These are phyloP conservation scores for Oithona nana DNA, from an alignment of 2,888 invertebrate species.

Conservation along the genomic window DNA sequence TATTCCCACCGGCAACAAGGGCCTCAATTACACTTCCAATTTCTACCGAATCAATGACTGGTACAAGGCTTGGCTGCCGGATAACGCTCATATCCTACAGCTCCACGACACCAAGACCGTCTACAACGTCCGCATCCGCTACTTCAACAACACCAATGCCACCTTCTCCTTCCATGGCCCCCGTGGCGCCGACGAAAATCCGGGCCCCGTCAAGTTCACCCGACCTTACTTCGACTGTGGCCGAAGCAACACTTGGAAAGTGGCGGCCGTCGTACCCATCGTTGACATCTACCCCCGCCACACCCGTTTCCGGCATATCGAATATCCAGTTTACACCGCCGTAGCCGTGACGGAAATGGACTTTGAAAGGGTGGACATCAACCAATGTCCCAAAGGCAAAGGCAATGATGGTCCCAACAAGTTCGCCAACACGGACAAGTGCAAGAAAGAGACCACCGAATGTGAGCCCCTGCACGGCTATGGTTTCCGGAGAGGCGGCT, in stretches of 20 bases:
- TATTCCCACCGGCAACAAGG: slow-evolving; percentile 12
- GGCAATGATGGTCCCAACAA: slow-evolving; percentile 74
- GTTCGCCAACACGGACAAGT: slow-evolving; percentile 72
- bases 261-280: slow-evolving; percentile 79
- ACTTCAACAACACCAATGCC: slow-evolving; percentile 71
- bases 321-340: slow-evolving; percentile 81
- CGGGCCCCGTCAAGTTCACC: slow-evolving; percentile 84
- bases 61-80: slow-evolving; percentile 76
- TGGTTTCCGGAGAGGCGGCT: slow-evolving; percentile 86
- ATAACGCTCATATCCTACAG: slow-evolving; percentile 40
- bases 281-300: slow-evolving; percentile 87
- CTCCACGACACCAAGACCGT: slow-evolving; percentile 79
- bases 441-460: slow-evolving; percentile 46
- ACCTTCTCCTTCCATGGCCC: slow-evolving; percentile 92
- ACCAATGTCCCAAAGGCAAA: slow-evolving; percentile 54
- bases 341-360: slow-evolving; percentile 85
- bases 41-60: slow-evolving; percentile 23
- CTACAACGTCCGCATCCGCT: slow-evolving; percentile 31
- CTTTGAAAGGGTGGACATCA: slow-evolving; percentile 72
- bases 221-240: slow-evolving; percentile 91
- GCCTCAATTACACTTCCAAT: slow-evolving; percentile 15
- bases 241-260: slow-evolving; percentile 82
- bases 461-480: slow-evolving; percentile 91
- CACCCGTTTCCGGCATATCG: slow-evolving; percentile 75
- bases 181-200: slow-evolving; percentile 62